Evolutionary conservation across 2,888 invertebrate species (phyloP), one percentile per base, ranked within the genome.

Genomic region (Caenorhabditis becei): DNA sequence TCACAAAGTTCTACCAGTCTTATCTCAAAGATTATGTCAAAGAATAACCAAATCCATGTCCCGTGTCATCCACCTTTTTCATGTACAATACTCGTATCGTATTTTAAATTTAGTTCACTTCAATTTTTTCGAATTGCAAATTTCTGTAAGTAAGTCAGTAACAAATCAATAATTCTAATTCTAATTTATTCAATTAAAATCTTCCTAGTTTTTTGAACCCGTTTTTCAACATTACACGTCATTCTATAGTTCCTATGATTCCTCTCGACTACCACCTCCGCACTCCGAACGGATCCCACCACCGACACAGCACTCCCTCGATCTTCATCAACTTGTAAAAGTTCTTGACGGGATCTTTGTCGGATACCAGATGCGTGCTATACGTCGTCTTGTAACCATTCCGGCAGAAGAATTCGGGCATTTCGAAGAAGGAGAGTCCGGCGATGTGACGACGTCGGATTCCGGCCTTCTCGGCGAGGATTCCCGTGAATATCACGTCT

Each of bases 401-500:
- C 14, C 85, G 69, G 61, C 85, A 85, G 37, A 71, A 35, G 63
- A 77, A 85, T 47, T 81, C 71, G 1, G 85, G 85, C n/a, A 77
- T 75, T 51, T 83, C 83, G 44, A 80, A 78, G 49, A 85, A 85
- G 11, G 81, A 81, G 20, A 85, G 67, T 18, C 80, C 83, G n/a
- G 49, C 69, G 35, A 83, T 70, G 53, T 80, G 81, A 37, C 77
- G 75, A 10, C 85, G 63, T 37, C 63, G 28, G 41, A 83, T 70
- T 3, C 77, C 81, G 3, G 83, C 81, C 0, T 47, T 62, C 37
- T 84, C 82, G 11, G 85, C 82, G 0, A 85, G 77, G 28, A 86
- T 80, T 18, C 86, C 86, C 1, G 80, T 86, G 70, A 85, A 77
- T 1, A 86, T 62, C 37, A 85, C 85, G 61, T 86, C 86, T 79